Evolutionary conservation across 2,113 vertebrate species (phyloP).

Genomic region (Ia io): DNA sequence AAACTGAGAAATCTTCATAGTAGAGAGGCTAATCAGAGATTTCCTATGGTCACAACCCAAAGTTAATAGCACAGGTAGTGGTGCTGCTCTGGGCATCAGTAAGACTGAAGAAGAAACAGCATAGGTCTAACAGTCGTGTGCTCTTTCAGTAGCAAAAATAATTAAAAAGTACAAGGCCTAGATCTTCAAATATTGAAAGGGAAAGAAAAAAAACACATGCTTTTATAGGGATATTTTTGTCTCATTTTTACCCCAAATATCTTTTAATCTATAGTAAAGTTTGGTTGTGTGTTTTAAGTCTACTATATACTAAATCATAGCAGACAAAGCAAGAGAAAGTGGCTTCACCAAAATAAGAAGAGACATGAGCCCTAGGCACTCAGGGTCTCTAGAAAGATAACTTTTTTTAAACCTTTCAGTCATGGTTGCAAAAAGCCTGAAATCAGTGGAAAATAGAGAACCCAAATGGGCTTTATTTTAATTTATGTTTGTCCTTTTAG

Average conservation of each 20-base stretch:
- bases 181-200: background rate
- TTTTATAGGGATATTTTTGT: background rate
- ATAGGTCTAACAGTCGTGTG: background rate
- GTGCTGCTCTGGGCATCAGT: too few relatives aligned
- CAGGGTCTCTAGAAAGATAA: background rate
- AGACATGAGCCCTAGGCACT: background rate
- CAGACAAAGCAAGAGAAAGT: background rate
- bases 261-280: background rate
- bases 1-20: background rate
- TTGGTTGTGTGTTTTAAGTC: background rate
- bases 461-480: background rate
- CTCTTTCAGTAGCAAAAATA: background rate
- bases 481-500: constrained; percentile 16
- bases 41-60: background rate
- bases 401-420: background rate
- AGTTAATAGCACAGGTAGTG: background rate
- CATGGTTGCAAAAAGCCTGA: background rate
- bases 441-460: background rate
- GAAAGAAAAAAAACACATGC: background rate
- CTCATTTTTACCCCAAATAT: background rate
- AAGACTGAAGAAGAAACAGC: background rate
- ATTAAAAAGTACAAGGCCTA: background rate
- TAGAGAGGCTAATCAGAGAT: background rate
- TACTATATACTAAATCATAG: background rate
- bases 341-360: background rate